These are phyloP conservation scores for Oreochromis grahami DNA, from an alignment of 2,797 vertebrate genomes.

Conservation along the genomic window DNA sequence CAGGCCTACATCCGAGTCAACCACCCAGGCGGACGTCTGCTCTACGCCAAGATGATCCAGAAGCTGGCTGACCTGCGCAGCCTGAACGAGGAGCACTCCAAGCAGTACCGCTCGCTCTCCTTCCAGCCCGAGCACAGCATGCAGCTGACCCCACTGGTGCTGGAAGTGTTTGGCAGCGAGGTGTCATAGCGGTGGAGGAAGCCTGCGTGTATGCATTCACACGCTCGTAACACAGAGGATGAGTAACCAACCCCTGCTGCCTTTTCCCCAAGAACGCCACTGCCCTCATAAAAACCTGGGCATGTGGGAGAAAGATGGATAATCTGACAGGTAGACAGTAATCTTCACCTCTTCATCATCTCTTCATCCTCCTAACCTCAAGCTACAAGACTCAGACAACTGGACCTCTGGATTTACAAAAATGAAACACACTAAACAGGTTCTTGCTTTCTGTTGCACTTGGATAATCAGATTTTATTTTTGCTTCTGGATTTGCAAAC, in stretches of 20 bases:
- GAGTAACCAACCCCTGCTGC: slow-evolving; percentile 25
- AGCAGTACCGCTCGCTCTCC: slow-evolving; percentile 92
- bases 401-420: slow-evolving; percentile 35
- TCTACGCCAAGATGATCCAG: slow-evolving; percentile 98
- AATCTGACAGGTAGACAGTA: slow-evolving; percentile 9
- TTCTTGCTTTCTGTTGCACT: slow-evolving; percentile 20
- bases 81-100: slow-evolving; percentile 95
- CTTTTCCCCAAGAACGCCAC: slow-evolving; percentile 22
- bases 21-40: slow-evolving; percentile 86
- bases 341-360: slow-evolving; percentile 30
- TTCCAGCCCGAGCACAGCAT: slow-evolving; percentile 91
- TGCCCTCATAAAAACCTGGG: slow-evolving; percentile 22
- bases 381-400: slow-evolving; percentile 9
- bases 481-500: slow-evolving; percentile 15
- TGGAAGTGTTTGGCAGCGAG: slow-evolving; percentile 95
- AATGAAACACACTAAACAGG: not conserved
- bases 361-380: slow-evolving; percentile 20
- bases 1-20: slow-evolving; percentile 92
- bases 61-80: slow-evolving; percentile 94
- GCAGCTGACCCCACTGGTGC: slow-evolving; percentile 94
- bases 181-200: slow-evolving; percentile 81
- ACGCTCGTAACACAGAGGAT: slow-evolving; percentile 21
- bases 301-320: slow-evolving; percentile 31
- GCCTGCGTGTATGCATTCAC: not conserved
- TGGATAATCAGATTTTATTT: slow-evolving; percentile 19